Conservation (phyloP, 2,113 vertebrate genomes). For the Lycocorax pyrrhopterus region DNA sequence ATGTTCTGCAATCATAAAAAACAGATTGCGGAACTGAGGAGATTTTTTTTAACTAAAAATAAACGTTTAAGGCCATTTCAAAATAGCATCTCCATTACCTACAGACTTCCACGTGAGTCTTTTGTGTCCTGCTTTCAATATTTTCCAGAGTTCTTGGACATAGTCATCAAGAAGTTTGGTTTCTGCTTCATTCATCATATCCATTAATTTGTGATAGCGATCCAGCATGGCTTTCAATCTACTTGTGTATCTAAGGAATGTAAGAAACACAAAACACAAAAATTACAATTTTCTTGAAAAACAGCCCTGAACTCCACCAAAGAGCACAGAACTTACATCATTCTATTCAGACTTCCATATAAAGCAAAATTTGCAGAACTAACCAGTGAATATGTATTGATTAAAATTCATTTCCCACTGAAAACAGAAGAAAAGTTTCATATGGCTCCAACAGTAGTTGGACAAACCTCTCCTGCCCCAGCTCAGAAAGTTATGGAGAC, state of each 20-base stretch:
- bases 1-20: not conserved
- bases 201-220: constrained; percentile 73
- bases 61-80: not conserved
- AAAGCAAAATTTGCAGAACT: not conserved
- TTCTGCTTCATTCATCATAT: constrained; percentile 77
- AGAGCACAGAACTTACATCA: not conserved
- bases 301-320: not conserved
- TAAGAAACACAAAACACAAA: not conserved
- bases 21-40: not conserved
- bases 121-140: constrained; percentile 77
- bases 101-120: constrained; percentile 87
- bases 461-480: not conserved
- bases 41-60: not conserved
- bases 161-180: constrained; percentile 73
- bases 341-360: not conserved
- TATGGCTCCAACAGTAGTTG: not conserved
- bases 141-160: constrained; percentile 68
- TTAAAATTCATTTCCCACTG: not conserved
- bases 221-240: constrained; percentile 74
- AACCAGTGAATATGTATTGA: not conserved
- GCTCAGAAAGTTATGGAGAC: not conserved
- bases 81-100: constrained; percentile 60
- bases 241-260: constrained; percentile 68
- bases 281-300: not conserved
- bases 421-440: not conserved